Evolutionary conservation across 2,113 vertebrate species (phyloP).

Genomic region (Agapornis roseicollis): DNA sequence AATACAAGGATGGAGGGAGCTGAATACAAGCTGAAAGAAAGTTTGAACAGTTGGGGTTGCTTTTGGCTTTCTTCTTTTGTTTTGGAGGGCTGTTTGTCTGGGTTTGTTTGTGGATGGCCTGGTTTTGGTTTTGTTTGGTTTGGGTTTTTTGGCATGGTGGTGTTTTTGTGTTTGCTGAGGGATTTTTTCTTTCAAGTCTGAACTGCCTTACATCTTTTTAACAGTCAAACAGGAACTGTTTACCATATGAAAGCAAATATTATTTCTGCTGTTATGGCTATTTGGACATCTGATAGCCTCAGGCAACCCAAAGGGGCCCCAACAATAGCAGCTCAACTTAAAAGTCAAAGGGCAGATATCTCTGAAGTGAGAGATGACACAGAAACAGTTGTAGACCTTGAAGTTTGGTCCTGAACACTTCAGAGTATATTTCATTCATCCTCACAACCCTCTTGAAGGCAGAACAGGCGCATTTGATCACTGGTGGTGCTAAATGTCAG

Average conservation of each 20-base stretch:
- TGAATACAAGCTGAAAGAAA: neutral
- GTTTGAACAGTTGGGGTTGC: neutral
- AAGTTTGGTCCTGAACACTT: neutral
- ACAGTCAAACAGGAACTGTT: neutral
- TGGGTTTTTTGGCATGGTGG: neutral
- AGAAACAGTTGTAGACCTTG: neutral
- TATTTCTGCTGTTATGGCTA: slow-evolving; percentile 36
- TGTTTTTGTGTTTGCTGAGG: neutral
- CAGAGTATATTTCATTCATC: neutral
- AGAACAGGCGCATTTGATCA: neutral
- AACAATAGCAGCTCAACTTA: slow-evolving; percentile 19
- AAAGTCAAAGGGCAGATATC: slow-evolving; percentile 37
- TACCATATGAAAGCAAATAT: slow-evolving; percentile 42
- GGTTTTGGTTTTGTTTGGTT: neutral
- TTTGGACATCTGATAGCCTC: slow-evolving; percentile 24
- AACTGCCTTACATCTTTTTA: neutral
- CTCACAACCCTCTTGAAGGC: neutral
- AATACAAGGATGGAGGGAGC: neutral
- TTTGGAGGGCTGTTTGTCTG: neutral
- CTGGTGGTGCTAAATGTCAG: neutral
- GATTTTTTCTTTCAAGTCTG: neutral
- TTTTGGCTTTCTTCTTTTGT: neutral
- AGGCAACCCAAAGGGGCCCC: neutral
- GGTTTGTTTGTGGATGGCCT: neutral
- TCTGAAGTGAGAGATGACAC: slow-evolving; percentile 40